Evolutionary conservation across 1,140 invertebrate genomes (phyloP).

Genomic region (Hirudo medicinalis): DNA sequence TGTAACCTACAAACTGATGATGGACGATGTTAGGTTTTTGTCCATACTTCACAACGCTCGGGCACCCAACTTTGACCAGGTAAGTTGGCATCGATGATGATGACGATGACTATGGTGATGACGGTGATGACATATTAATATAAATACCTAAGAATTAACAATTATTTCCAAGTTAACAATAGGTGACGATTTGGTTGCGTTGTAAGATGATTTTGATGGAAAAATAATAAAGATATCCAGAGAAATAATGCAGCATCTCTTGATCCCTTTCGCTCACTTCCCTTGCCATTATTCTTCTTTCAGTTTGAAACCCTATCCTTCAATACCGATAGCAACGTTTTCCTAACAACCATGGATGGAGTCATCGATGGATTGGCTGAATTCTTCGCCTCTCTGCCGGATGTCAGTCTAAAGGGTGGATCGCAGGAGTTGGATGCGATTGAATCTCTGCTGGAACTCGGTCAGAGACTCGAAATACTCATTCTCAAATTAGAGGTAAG

Average conservation of each 20-base stretch:
- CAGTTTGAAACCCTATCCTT: neutral
- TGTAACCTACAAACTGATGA: too few relatives aligned
- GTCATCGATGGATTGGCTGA: neutral
- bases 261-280: too few relatives aligned
- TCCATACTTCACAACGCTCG: too few relatives aligned
- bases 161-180: too few relatives aligned
- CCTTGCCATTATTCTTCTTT: too few relatives aligned
- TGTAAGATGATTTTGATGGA: too few relatives aligned
- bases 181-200: too few relatives aligned
- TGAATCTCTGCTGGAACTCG: neutral
- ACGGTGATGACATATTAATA: neutral
- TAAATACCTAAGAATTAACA: too few relatives aligned
- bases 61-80: neutral
- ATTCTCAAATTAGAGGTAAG: neutral
- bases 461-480: slow-evolving; percentile 1
- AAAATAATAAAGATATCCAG: too few relatives aligned
- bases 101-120: neutral
- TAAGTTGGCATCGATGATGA: neutral
- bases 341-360: neutral
- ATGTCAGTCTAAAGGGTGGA: neutral
- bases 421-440: neutral
- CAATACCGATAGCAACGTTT: neutral
- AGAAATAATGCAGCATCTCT: too few relatives aligned
- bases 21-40: too few relatives aligned
- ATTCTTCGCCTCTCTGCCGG: neutral